phyloP scores from a whole-genome alignment of 2,888 invertebrate genomes.

The Epinotia demarniana region DNA sequence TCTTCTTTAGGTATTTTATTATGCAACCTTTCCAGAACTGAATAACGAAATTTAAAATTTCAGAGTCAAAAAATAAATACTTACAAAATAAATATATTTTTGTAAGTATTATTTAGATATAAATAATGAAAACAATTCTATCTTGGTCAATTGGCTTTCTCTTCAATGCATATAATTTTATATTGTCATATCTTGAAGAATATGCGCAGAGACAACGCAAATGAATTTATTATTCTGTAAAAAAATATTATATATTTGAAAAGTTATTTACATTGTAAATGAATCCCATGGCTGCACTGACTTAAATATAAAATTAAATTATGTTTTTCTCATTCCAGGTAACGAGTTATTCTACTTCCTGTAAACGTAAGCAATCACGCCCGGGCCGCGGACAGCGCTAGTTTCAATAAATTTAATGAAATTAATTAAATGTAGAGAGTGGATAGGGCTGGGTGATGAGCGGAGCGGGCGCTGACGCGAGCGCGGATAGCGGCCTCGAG shows the following conservation, averaged over 20 bases:
- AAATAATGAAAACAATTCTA: no score
- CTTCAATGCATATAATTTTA: no score
- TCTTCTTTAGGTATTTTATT: no score
- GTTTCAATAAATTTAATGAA: conserved; percentile 57
- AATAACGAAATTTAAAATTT: no score
- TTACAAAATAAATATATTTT: no score
- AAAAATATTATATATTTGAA: background rate
- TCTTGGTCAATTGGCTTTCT: no score
- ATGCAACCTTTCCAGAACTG: no score
- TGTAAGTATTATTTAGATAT: no score
- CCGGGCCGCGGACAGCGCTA: conserved; percentile 39
- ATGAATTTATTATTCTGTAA: no score
- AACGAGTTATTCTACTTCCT: conserved; percentile 34
- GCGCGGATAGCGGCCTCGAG: background rate
- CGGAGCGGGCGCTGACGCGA: conserved; percentile 37
- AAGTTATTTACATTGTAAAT: background rate
- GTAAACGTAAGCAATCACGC: conserved; percentile 34
- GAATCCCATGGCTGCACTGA: background rate
- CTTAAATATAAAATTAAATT: conserved; percentile 6
- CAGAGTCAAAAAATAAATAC: no score
- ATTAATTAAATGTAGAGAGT: conserved; percentile 56
- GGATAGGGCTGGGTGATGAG: conserved; percentile 46
- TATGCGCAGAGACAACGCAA: no score
- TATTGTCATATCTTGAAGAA: no score
- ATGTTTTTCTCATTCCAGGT: conserved; percentile 45